A percentile compares a stretch with the other conserved stretches of the same genome.
Evolutionary conservation across 2,888 invertebrate genomes (phyloP).

Genomic region (Sclerodermus sp.): DNA sequence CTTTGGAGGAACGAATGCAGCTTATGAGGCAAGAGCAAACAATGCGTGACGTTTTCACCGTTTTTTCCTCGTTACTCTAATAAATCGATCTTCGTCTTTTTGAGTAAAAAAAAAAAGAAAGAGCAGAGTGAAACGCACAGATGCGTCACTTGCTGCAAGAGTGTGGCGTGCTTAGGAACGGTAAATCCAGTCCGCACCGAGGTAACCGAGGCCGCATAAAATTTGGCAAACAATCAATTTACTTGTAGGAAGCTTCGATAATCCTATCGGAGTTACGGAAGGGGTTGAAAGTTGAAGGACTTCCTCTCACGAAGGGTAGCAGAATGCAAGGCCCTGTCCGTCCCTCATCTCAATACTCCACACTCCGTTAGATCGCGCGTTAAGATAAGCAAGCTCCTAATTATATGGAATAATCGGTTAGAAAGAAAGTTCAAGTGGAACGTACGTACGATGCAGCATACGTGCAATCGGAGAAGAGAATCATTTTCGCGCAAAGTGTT

Average conservation of each 20-base stretch:
- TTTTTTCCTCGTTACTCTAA: too few relatives aligned
- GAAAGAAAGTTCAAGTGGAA: too few relatives aligned
- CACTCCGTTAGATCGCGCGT: not conserved
- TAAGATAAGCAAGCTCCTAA: too few relatives aligned
- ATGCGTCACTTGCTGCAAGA: conserved; percentile 10
- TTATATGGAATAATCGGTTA: too few relatives aligned
- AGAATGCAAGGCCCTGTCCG: not conserved
- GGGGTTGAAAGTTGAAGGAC: conserved; percentile 29
- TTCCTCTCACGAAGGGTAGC: conserved; percentile 22
- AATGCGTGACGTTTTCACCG: not conserved
- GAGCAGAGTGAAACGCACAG: too few relatives aligned
- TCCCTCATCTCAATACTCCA: not conserved
- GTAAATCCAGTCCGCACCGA: conserved; percentile 29
- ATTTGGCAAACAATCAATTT: conserved; percentile 52
- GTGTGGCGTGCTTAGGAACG: conserved; percentile 33
- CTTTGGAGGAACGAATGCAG: conserved; percentile 18
- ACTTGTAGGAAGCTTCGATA: conserved; percentile 40
- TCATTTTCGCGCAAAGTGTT: too few relatives aligned
- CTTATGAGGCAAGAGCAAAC: not conserved
- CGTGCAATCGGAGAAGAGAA: too few relatives aligned
- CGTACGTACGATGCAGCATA: too few relatives aligned
- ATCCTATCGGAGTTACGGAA: conserved; percentile 33
- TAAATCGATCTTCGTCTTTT: not conserved
- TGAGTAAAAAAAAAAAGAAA: too few relatives aligned
- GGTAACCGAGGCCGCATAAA: conserved; percentile 31